Evolutionary conservation across 2,113 vertebrate genomes (phyloP), one percentile per base, ranked within the genome.

Genomic region (Chloropsis cyanopogon): DNA sequence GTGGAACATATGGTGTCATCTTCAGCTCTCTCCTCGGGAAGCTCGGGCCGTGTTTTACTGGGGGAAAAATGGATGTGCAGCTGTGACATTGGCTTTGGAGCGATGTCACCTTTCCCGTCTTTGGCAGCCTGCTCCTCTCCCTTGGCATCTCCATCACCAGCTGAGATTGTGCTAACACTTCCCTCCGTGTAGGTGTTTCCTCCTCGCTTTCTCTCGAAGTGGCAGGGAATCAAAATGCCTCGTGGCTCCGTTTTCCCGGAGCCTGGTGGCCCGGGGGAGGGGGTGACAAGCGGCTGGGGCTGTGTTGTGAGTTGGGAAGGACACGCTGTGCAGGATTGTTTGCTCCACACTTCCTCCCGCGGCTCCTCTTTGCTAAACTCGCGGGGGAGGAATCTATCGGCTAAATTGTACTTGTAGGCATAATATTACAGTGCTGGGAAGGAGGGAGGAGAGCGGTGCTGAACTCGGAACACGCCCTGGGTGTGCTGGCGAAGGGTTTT

Each of bases 111-210:
- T 91, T 56, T 41, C 5, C 4, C 23, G 35, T n/a, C 86, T 78
- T 54, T 33, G 65, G 61, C 88, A 59, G 75, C 44, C 85, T 35
- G 61, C 9, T 86, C 81, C 69, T 76, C 80, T 26, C 81, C 75
- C 1, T 49, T 90, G 42, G 15, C 86, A 72, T 83, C 93, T 93
- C 94, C 68, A 15, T 61, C 25, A 33, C 53, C 94, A 68, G 90
- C 93, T 92, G 95, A 76, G 94, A 75, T 94, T 68, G 65, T 73
- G 44, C 94, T 79, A 75, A 95, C 92, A 84, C 94, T 88, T 79
- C 9, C 37, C 26, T 29, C 15, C 11, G 39, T 73, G 94, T 86
- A 80, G 96, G 94, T 93, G 90, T 93, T 92, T 94, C 93, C 80
- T 81, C 65, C 92, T 88, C 29, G 26, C 12, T 20, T 85, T 46